These are phyloP conservation scores for Heterotis niloticus DNA, from an alignment of 2,113 vertebrate genomes.

Conservation along the genomic window DNA sequence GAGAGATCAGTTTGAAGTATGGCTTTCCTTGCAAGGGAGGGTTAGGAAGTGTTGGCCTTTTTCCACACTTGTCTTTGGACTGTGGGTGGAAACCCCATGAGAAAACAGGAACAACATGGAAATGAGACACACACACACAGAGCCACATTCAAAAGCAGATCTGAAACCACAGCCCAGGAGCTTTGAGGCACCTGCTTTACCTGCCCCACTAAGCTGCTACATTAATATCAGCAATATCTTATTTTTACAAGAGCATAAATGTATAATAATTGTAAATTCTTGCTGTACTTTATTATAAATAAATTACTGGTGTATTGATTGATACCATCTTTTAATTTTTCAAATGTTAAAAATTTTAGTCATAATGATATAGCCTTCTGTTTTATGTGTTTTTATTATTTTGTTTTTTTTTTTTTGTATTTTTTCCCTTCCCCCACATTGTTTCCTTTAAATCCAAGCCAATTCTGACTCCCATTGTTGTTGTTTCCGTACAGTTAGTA, in stretches of 20 bases:
- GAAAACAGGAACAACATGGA: not conserved
- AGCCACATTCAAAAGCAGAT: not conserved
- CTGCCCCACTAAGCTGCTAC: too few species aligned
- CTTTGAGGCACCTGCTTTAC: too few species aligned
- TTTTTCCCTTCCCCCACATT: conserved; percentile 13
- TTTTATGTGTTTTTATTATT: too few species aligned
- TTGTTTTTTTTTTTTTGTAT: conserved; percentile 7
- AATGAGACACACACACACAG: too few species aligned
- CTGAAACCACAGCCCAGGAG: not conserved
- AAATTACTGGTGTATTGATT: too few species aligned
- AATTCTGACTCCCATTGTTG: conserved; percentile 47
- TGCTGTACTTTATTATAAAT: too few species aligned
- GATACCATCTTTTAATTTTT: not conserved
- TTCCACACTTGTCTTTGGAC: too few species aligned
- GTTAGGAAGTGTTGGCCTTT: too few species aligned
- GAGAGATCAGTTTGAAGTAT: too few species aligned
- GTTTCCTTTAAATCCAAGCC: conserved; percentile 42
- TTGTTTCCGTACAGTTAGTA: conserved; percentile 52
- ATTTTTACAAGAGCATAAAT: not conserved
- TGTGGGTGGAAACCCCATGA: too few species aligned
- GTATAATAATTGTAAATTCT: not conserved
- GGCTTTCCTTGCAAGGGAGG: too few species aligned
- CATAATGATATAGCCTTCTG: not conserved
- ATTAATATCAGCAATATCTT: too few species aligned
- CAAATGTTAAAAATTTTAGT: not conserved